Base-by-base conservation (phyloP, 2,113 vertebrate species). In the Passer montanus region DNA sequence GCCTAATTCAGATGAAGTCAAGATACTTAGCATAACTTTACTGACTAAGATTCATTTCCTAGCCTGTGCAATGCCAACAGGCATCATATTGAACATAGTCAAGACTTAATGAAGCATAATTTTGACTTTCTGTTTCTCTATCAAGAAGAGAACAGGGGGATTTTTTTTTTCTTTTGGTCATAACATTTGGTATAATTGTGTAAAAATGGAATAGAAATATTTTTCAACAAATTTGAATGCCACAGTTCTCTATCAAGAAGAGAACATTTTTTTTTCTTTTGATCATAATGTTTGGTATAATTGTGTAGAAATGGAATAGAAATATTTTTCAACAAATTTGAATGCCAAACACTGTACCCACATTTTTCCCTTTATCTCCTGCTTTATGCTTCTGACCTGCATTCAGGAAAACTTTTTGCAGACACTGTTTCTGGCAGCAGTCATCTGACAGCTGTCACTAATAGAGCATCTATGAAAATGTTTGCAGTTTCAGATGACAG, bases 401-500 rank as follows among this genome's bases (percentile, higher is more conserved):
- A 1, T 73, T 46, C 0, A 11, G 60, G 49, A 43, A 69, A 86
- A 77, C 7, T 8, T 56, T 78, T 72, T 0, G 0, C 3, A 35
- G 64, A 19, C 6, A 22, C 6, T 15, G 4, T 68, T 93, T 60
- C 68, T 76, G 58, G 17, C 23, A 50, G 62, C 10, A 22, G 22
- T 33, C 37, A 79, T 3, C 18, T 39, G 39, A 59, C 16, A 84
- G 12, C 21, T 89, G 22, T 27, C 31, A 33, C 43, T 28, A 55
- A 37, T 8, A 53, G 62, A 79, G 13, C 28, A 73, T 14, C 26
- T 15, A 5, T 21, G 15, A 33, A 30, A 43, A 31, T 7, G 7
- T 18, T 50, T 77, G 30, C 20, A 72, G 52, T 66, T 95, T 89
- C 56, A 75, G 17, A 23, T 47, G 10, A 30, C 67, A 41, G 33